phyloP scores from a whole-genome alignment of 2,113 vertebrate genomes.

The Microcebus jonahi region DNA sequence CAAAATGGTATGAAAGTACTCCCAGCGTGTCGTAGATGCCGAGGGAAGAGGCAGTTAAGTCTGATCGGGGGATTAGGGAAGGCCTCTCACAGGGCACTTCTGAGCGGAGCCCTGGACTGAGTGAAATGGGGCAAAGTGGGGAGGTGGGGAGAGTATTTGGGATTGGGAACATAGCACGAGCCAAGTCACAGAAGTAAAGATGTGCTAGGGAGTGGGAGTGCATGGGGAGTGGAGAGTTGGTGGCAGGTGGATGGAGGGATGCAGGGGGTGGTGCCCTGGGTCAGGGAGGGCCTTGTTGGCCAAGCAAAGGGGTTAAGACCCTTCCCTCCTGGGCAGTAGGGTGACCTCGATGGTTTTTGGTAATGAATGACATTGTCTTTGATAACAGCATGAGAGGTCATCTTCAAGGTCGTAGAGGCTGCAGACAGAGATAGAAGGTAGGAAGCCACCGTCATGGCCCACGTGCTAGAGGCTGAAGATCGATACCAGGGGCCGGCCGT shows the following conservation, averaged over 20 bases:
- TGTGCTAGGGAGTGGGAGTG: not conserved
- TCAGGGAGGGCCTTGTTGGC: not conserved
- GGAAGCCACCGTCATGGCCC: not conserved
- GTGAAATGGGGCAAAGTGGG: not conserved
- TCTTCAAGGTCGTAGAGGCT: not conserved
- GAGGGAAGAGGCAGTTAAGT: not conserved
- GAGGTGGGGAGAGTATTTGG: not conserved
- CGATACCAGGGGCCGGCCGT: not conserved
- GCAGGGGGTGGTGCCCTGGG: not conserved
- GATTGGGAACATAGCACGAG: not conserved
- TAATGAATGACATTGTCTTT: not conserved
- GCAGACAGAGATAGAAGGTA: no score
- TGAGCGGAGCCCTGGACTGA: not conserved
- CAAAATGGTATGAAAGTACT: not conserved
- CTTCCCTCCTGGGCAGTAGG: not conserved
- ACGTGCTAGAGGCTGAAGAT: not conserved
- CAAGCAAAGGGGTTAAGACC: not conserved
- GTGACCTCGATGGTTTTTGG: not conserved
- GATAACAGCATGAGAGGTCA: not conserved
- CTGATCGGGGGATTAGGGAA: not conserved
- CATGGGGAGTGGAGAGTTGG: accelerated
- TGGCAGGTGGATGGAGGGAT: not conserved
- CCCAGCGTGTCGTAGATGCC: not conserved
- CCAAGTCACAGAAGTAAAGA: not conserved
- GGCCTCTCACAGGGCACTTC: not conserved